Evolutionary conservation across 35 echinoderm and acorn worm genomes (phyloP).

Genomic region (Ophiothrix spiculata): DNA sequence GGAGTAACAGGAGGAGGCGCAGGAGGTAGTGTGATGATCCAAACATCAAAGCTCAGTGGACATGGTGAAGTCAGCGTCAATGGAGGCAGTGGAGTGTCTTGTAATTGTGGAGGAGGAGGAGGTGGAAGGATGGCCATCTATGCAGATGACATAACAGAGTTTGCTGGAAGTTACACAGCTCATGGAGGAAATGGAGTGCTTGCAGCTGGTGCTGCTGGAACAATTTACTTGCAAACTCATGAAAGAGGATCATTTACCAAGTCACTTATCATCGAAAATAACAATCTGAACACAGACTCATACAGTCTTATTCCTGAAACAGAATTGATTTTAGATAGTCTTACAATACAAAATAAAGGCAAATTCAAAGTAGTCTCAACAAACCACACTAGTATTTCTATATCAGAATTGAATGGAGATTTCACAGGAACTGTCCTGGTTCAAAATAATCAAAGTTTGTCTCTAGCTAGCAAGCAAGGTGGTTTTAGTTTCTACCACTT

Average conservation of each 20-base stretch:
- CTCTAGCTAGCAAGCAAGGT: slow-evolving; percentile 52
- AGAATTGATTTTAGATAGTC: slow-evolving; percentile 20
- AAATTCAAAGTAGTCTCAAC: slow-evolving; percentile 29
- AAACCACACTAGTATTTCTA: slow-evolving; percentile 30
- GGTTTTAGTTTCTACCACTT: slow-evolving; percentile 44
- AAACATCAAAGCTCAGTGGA: slow-evolving; percentile 24
- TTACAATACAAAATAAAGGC: slow-evolving; percentile 30
- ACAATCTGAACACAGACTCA: neutral
- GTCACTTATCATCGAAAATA: slow-evolving; percentile 58
- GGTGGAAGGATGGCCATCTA: slow-evolving; percentile 66
- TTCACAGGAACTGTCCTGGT: slow-evolving; percentile 62
- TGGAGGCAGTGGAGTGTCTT: slow-evolving; percentile 54
- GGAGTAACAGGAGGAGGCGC: slow-evolving; percentile 47
- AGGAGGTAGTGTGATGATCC: slow-evolving; percentile 67
- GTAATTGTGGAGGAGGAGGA: slow-evolving; percentile 60
- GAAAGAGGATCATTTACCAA: neutral
- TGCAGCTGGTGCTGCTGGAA: slow-evolving; percentile 76
- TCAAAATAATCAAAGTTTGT: slow-evolving; percentile 57
- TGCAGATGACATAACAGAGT: slow-evolving; percentile 25
- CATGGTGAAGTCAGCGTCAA: slow-evolving; percentile 46
- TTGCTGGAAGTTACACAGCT: slow-evolving; percentile 57
- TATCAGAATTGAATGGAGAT: slow-evolving; percentile 57
- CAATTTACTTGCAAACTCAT: slow-evolving; percentile 50
- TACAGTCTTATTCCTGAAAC: slow-evolving; percentile 28
- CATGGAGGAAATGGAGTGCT: slow-evolving; percentile 46